A percentile compares a stretch with the other conserved stretches of the same genome.
Evolutionary conservation across 2,888 invertebrate genomes (phyloP).

Genomic region (Epinotia nisella): DNA sequence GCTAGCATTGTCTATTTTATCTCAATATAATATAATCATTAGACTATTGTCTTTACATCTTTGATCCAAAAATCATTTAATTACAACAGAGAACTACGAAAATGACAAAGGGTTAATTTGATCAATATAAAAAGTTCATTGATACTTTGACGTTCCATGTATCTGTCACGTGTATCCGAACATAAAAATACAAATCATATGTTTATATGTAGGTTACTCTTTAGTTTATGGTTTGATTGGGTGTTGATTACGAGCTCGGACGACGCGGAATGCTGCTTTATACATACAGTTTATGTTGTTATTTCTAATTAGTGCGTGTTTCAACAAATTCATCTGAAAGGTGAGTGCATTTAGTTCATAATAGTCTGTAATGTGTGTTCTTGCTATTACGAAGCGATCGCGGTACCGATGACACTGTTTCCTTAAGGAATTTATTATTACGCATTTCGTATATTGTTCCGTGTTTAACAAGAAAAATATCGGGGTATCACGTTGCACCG

Average conservation of each 20-base stretch:
- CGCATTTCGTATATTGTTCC: conserved; percentile 69
- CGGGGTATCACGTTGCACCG: conserved; percentile 53
- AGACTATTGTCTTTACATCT: too few relatives aligned
- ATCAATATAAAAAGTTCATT: not conserved
- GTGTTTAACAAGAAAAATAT: conserved; percentile 51
- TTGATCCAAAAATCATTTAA: too few relatives aligned
- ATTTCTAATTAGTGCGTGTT: conserved; percentile 69
- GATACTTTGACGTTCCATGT: conserved; percentile 4
- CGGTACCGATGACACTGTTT: conserved; percentile 33
- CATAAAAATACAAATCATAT: conserved; percentile 67
- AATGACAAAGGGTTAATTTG: not conserved
- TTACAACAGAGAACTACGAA: not conserved
- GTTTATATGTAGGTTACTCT: conserved; percentile 81
- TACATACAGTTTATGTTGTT: conserved; percentile 66
- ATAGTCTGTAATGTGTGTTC: not conserved
- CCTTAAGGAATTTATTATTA: conserved; percentile 55
- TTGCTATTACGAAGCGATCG: conserved; percentile 11
- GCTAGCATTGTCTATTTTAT: too few relatives aligned
- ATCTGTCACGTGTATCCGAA: conserved; percentile 36
- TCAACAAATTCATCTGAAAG: conserved; percentile 63
- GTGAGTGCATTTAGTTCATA: conserved; percentile 58
- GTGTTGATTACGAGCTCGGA: conserved; percentile 75
- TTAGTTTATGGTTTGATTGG: conserved; percentile 79
- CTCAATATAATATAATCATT: too few relatives aligned
- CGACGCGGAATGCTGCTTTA: conserved; percentile 80